Base-by-base conservation (phyloP, 2,113 vertebrate species). In the Castor canadensis region DNA sequence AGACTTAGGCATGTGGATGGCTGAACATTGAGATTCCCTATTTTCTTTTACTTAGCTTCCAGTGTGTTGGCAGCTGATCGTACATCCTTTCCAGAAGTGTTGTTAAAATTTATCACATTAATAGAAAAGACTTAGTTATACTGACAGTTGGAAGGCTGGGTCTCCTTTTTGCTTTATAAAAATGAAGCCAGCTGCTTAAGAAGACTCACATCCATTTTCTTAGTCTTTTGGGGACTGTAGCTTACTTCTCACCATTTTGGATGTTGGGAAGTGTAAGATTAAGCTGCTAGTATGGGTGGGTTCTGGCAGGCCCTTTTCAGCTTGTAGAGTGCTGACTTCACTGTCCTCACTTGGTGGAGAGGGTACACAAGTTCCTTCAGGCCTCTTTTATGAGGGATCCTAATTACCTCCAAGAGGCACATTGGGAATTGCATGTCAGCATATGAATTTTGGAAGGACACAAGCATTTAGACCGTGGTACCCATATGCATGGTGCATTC, bases 21-120 rank as follows among this genome's bases (percentile, higher is more conserved):
- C 56, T 80, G 10, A 92, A n/a, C 49, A 45, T 58, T 67, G 85
- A 77, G 15, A 60, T 75, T 28, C 5, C 24, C 66, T 35, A 10
- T 88, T 91, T 96, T 49, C 71, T 93, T 87, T n/a, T 43, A 6
- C 8, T 91, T 88, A 69, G 20, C 38, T 64, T 94, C n/a, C 69
- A 35, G 52, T 45, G 45, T 60, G 4, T 89, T 75, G 58, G 79
- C 64, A 49, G 26, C 30, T 60, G 52, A 20, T 82, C 62, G 92
- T 58, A 64, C 26, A 76, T 52, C 45, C 35, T 4, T 72, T 92
- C 26, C 10, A 79, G 54, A 43, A 93, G 19, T 20, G 24, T 49
- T 84, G 38, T 28, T 85, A n/a, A 84, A 93, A 69, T 80, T 54
- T 20, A 56, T 89, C 13, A 60, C 66, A 62, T 81, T 89, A 76